Evolutionary conservation across 1,140 invertebrate species (phyloP), one percentile per base, ranked within the genome.

Genomic region (Brachystomella parvula): DNA sequence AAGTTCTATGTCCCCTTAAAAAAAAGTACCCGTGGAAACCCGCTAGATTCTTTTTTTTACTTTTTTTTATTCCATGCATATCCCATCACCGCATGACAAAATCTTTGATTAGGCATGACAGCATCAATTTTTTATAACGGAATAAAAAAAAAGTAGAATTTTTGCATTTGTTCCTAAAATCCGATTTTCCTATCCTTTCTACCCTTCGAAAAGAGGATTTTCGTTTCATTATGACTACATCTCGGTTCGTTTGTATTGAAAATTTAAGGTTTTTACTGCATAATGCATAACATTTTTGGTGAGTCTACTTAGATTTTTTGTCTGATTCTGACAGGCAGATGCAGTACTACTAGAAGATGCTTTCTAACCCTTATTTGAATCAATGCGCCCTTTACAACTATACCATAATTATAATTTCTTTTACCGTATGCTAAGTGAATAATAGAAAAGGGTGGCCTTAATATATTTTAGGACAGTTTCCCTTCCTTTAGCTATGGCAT

Each of bases 101-200:
- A 72, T 72, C 68, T 68, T 70, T 72, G 71, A 72, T 72, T 72
- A 72, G 69, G 49, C 71, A 68, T 72, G 71, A 72, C 71, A 72
- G 66, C 44, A 17, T 62, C 60, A 62, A 19, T 44, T 62, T 62
- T 62, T 60, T 15, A 53, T 53, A 44, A 44, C 9, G n/a, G 39
- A 44, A 44, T 53, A 9, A n/a, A 59, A 28, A 6, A 28, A 59
- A 59, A 9, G 29, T 61, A n/a, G 31, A 3, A 31, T 61, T 61
- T 61, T 31, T 29, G 19, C 17, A 53, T 24, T 53, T 53, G 3
- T 53, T 26, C 39, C 39, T 12, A 44, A 44, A 44, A 44, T 44
- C 9, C 39, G 9, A 12, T 44, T n/a, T 12, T 9, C 39, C 39
- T n/a, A 44, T 39, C 35, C 35, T 29, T 15, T 29, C 21, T 59